Conservation (phyloP, 2,888 invertebrate species). For the Parnassius orleans region DNA sequence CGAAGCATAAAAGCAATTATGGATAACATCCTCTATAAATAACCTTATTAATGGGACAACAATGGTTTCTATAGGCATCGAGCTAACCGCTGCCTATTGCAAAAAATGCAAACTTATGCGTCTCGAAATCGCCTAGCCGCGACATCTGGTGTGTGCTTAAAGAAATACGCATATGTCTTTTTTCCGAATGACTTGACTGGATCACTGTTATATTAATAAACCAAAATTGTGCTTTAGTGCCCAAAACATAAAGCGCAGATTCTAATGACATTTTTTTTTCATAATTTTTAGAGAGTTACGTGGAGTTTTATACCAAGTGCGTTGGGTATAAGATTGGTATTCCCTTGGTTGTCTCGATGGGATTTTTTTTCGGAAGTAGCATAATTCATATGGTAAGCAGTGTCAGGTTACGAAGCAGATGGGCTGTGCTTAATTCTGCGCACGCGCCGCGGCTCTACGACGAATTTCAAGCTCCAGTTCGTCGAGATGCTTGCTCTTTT, state of each 20-base stretch:
- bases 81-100: slow-evolving; percentile 23
- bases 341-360: slow-evolving; percentile 31
- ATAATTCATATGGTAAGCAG: slow-evolving; percentile 72
- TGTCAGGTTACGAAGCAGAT: slow-evolving; percentile 77
- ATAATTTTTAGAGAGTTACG: slow-evolving; percentile 12
- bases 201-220: background rate
- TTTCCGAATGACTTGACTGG: slow-evolving; percentile 61
- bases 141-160: slow-evolving; percentile 61
- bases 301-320: slow-evolving; percentile 27
- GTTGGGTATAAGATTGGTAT: slow-evolving; percentile 38
- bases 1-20: slow-evolving; percentile 19
- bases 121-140: slow-evolving; percentile 51
- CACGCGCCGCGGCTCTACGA: slow-evolving; percentile 55
- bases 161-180: slow-evolving; percentile 71
- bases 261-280: slow-evolving; percentile 6
- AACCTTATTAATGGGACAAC: slow-evolving; percentile 17
- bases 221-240: slow-evolving; percentile 14
- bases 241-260: slow-evolving; percentile 21
- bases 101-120: slow-evolving; percentile 48
- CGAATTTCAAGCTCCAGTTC: slow-evolving; percentile 40
- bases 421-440: slow-evolving; percentile 55
- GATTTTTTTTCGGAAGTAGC: slow-evolving; percentile 66
- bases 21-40: slow-evolving; percentile 25
- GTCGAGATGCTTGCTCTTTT: slow-evolving; percentile 32
- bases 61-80: slow-evolving; percentile 19